Evolutionary conservation across 2,888 invertebrate species (phyloP).

Genomic region (Euzophera pinguis): DNA sequence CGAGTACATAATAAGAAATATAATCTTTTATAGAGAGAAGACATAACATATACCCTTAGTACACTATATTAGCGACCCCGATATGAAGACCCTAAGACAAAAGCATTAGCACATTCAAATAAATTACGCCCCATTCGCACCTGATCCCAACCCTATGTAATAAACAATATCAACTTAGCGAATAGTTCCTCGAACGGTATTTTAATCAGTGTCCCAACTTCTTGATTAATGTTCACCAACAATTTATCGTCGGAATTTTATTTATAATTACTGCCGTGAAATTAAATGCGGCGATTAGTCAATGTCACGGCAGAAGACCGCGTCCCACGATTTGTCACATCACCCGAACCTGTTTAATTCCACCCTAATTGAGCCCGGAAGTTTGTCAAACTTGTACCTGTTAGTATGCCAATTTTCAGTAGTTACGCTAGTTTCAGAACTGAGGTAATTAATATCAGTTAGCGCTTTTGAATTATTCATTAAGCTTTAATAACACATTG

Average conservation of each 20-base stretch:
- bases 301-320: constrained; percentile 68
- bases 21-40: not conserved
- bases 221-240: constrained; percentile 77
- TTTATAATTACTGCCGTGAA: constrained; percentile 77
- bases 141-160: constrained; percentile 66
- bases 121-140: constrained; percentile 44
- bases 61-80: constrained; percentile 1
- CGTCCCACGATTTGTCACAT: constrained; percentile 76
- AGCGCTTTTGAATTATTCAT: constrained; percentile 47
- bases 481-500: constrained; percentile 19
- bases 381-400: constrained; percentile 60
- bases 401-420: constrained; percentile 58
- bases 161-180: constrained; percentile 74
- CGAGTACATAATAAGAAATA: not conserved
- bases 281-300: constrained; percentile 76
- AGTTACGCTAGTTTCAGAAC: constrained; percentile 46
- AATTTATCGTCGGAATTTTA: constrained; percentile 79
- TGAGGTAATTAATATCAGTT: constrained; percentile 51
- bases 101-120: constrained; percentile 33
- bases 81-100: constrained; percentile 9
- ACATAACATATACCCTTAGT: constrained; percentile 7
- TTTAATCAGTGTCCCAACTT: constrained; percentile 81
- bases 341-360: constrained; percentile 66
- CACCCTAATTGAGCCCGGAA: constrained; percentile 72
- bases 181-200: constrained; percentile 78